Conservation (phyloP, 2,113 vertebrate genomes). For the Jacana jacana region DNA sequence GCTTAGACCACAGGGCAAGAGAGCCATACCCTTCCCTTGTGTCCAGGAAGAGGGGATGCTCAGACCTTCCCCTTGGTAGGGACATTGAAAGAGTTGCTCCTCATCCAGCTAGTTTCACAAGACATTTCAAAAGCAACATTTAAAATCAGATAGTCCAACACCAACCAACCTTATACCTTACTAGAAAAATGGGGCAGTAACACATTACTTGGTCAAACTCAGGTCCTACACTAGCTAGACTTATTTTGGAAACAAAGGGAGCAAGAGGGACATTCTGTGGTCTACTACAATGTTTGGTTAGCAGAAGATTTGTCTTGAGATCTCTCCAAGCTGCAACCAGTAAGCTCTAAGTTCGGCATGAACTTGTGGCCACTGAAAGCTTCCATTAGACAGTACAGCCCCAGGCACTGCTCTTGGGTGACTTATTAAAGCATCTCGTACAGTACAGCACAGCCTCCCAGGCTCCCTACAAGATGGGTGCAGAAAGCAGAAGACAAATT, state of each 20-base stretch:
- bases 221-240: not conserved
- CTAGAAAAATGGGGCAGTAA: not conserved
- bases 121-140: not conserved
- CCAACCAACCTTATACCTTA: not conserved
- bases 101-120: not conserved
- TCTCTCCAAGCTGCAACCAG: not conserved
- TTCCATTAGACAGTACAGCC: not conserved
- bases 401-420: rapidly evolving
- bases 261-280: not conserved
- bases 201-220: not conserved
- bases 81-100: not conserved
- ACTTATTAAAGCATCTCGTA: no score
- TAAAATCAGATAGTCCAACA: not conserved
- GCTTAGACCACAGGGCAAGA: not conserved
- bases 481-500: not conserved
- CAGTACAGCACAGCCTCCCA: not conserved
- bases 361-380: not conserved
- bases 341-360: rapidly evolving
- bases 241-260: not conserved
- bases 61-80: not conserved
- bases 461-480: not conserved
- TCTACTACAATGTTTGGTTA: not conserved
- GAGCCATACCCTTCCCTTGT: rapidly evolving
- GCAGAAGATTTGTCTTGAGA: not conserved
- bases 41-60: not conserved